Percentiles rank a stretch among this genome's conserved stretches.
These are phyloP conservation scores for Drosophila neoperkinsi DNA, from an alignment of 2,888 invertebrate species.

Conservation along the genomic window DNA sequence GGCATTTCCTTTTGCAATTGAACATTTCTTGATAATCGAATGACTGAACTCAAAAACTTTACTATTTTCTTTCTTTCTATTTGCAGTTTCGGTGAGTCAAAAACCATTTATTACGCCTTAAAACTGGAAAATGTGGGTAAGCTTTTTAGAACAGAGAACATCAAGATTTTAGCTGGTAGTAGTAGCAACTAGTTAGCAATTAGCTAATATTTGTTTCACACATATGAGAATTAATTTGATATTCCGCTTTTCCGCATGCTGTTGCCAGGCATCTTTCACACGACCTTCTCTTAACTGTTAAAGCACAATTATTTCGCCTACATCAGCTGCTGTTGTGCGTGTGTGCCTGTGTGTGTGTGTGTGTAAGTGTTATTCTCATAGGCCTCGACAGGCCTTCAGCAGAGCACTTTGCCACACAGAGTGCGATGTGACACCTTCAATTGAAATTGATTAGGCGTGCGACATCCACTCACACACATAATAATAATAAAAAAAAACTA, in stretches of 20 bases:
- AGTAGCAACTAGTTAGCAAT: not conserved
- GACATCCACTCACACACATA: slow-evolving; percentile 35
- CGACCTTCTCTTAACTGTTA: slow-evolving; percentile 43
- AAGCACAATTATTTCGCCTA: slow-evolving; percentile 52
- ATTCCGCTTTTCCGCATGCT: not conserved
- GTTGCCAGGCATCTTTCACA: slow-evolving; percentile 18
- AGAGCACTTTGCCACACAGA: slow-evolving; percentile 24
- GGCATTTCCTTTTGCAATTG: slow-evolving; percentile 53
- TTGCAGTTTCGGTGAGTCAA: slow-evolving; percentile 75
- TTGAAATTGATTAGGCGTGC: slow-evolving; percentile 70
- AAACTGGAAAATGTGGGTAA: slow-evolving; percentile 5
- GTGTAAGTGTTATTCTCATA: slow-evolving; percentile 6
- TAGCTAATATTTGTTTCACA: slow-evolving; percentile 1
- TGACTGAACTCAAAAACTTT: slow-evolving; percentile 24
- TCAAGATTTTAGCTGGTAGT: not conserved
- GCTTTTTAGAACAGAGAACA: not conserved
- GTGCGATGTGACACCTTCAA: slow-evolving; percentile 70
- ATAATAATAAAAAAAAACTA: not conserved
- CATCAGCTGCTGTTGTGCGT: slow-evolving; percentile 47
- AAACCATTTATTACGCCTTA: not conserved
- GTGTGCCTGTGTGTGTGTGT: not conserved
- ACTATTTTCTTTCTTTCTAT: slow-evolving; percentile 33
- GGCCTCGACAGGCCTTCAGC: slow-evolving; percentile 50
- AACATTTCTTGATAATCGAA: slow-evolving; percentile 26
- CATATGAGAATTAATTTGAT: not conserved